phyloP scores from a whole-genome alignment of 2,113 vertebrate species.

The Callaeas wilsoni region DNA sequence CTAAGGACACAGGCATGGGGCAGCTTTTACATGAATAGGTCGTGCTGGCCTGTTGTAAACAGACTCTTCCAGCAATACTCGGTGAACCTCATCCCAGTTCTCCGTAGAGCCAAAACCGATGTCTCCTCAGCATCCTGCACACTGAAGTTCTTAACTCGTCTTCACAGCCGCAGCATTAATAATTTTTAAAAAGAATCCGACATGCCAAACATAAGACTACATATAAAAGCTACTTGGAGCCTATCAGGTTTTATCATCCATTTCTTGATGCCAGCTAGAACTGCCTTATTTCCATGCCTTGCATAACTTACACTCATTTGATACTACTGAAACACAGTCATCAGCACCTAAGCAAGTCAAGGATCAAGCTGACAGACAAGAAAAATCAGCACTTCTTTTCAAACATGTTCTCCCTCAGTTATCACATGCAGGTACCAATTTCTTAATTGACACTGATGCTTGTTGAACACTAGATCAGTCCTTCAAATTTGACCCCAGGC shows the following conservation, averaged over 20 bases:
- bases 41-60: not conserved
- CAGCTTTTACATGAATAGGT: not conserved
- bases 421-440: not conserved
- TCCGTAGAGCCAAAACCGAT: not conserved
- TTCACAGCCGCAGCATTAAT: not conserved
- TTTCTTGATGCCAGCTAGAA: not conserved
- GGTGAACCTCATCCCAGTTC: not conserved
- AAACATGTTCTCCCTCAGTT: not conserved
- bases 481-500: not conserved
- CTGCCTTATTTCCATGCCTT: not conserved
- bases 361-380: not conserved
- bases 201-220: not conserved
- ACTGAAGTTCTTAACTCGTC: not conserved
- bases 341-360: not conserved
- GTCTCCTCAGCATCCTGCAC: not conserved
- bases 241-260: not conserved
- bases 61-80: not conserved
- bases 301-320: not conserved
- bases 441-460: not conserved
- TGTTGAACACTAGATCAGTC: not conserved
- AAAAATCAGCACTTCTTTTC: not conserved
- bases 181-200: not conserved
- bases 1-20: not conserved
- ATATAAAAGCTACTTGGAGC: not conserved
- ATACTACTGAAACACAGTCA: not conserved